Conservation (phyloP, 2,113 vertebrate genomes). For the Ailurus styani region DNA sequence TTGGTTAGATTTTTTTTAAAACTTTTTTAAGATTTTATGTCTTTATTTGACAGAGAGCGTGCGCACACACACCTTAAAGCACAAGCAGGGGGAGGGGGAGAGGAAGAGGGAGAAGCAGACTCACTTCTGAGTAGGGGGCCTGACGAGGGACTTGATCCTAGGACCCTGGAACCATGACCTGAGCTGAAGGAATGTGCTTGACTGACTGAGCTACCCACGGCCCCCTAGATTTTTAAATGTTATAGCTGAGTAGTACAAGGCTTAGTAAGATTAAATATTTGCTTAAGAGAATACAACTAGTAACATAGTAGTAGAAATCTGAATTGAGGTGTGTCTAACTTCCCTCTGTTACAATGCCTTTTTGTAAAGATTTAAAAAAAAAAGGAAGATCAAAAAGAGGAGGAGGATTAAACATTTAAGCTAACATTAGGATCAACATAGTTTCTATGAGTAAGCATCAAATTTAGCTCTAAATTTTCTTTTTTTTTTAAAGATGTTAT, state of each 20-base stretch:
- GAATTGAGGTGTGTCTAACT: constrained; percentile 2
- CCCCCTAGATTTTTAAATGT: neutral
- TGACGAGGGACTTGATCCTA: neutral
- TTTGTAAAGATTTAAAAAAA: neutral
- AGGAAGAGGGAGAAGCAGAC: neutral
- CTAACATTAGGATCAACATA: neutral
- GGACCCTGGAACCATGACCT: neutral
- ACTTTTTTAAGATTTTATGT: neutral
- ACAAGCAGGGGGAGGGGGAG: too few species aligned
- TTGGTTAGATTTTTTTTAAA: neutral
- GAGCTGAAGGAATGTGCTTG: neutral
- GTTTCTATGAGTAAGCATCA: neutral
- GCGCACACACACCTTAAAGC: too few species aligned
- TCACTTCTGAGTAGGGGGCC: neutral
- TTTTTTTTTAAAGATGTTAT: too few species aligned
- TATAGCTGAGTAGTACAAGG: neutral
- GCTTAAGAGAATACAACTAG: neutral
- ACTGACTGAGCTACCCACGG: neutral
- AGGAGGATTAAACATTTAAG: neutral
- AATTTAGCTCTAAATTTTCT: constrained; percentile 31
- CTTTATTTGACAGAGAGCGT: neutral
- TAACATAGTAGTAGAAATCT: neutral
- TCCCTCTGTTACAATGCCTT: neutral
- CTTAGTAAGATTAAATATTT: constrained; percentile 1
- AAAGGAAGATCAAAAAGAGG: neutral